Base-by-base conservation (phyloP, 2,888 invertebrate species). In the Thecocarcelia acutangulata region DNA sequence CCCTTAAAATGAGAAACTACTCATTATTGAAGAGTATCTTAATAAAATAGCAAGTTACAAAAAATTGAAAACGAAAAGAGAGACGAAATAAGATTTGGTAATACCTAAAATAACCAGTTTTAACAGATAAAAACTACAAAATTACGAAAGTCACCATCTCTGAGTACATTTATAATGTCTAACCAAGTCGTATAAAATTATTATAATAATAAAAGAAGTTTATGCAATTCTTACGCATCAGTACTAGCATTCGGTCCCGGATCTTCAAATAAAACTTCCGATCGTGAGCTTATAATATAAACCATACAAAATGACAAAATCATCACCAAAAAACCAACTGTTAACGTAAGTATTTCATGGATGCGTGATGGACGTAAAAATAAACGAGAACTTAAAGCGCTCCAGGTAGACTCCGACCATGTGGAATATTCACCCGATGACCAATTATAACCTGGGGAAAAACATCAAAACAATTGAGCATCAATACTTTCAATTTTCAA, bases 391-490 rank as follows among this genome's bases (percentile, higher is more conserved):
- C 92, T 93, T 85, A 96, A 92, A 72, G 93, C 92, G 73, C 92
- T 92, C 97, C 97, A 97, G 50, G 95, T 93, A 0, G 97, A 97
- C 92, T 97, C 97, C 19, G 96, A 94, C 97, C 97, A 97, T 12
- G 96, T 94, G 4, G 97, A 96, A 90, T 94, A 97, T 85, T 92
- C 84, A 13, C 94, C 94, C 0, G 96, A 96, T 19, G 92, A 91
- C 93, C 95, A 94, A 87, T 96, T 93, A 87, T 96, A 96, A 87
- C 93, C 96, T 96, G 85, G 2, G 44, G 54, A 46, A 24, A 40
- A 13, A 48, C 61, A 42, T 8, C 15, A 21, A 24, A 28, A 76
- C 42, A n/a, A 48, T 0, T 8, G 17, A 19, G n/a, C 3, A 61
- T 3, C 28, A 17, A 48, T 17, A 17, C 3, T 46, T 2, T 2